Conservation (phyloP, 2,113 vertebrate species). For the Sigmodon hispidus region DNA sequence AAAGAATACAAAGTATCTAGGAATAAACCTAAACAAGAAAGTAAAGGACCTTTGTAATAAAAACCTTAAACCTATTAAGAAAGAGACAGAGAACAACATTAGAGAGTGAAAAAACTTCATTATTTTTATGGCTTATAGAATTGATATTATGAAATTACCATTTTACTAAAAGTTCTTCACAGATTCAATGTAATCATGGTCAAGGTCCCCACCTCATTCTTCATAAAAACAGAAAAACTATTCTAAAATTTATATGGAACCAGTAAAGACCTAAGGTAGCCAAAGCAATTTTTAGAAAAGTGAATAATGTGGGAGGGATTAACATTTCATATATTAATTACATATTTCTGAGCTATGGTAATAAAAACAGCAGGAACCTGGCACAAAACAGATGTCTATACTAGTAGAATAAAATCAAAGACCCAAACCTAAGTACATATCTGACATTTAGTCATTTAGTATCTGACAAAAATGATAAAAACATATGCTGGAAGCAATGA, state of each 20-base stretch:
- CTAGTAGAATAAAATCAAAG: not conserved
- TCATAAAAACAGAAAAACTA: not conserved
- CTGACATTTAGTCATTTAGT: not conserved
- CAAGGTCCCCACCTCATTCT: not conserved
- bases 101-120: not conserved
- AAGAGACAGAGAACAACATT: not conserved
- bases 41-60: not conserved
- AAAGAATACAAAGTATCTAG: not conserved
- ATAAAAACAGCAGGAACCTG: not conserved
- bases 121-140: not conserved
- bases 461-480: not conserved
- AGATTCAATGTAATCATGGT: not conserved
- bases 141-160: not conserved
- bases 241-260: not conserved
- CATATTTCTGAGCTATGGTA: not conserved
- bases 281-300: not conserved
- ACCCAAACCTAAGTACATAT: not conserved
- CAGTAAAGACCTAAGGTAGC: not conserved
- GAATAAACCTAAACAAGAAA: not conserved
- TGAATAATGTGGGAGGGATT: not conserved
- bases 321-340: not conserved
- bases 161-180: not conserved
- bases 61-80: not conserved
- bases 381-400: not conserved
- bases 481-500: not conserved